Base-by-base conservation (phyloP, 2,888 invertebrate genomes). In the Luffia ferchaultella region DNA sequence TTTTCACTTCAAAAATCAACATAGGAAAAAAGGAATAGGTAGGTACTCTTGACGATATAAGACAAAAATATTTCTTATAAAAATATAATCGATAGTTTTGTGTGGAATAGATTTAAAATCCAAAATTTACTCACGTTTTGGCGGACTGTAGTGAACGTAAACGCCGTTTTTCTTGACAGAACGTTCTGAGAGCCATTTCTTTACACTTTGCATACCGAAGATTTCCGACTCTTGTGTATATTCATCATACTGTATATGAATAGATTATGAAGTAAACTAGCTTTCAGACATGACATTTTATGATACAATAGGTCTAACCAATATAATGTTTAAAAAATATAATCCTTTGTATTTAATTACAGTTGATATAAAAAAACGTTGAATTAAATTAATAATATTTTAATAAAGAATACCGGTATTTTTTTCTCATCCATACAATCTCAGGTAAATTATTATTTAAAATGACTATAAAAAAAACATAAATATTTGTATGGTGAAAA, bases 121-220 rank as follows among this genome's bases (percentile, higher is more conserved):
- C n/a, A n/a, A n/a, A 16, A 46, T 1, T 12, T 53, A 70, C 82
- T 84, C 76, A 89, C 90, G 72, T 83, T 85, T 86, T 2, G 89
- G 89, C 12, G 87, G 88, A 60, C 85, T 89, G 59, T 87, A 87
- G 67, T 89, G 88, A 5, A 89, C 79, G 63, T 86, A 89, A 5
- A 89, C 68, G 16, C 88, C 88, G 61, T 86, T 74, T 53, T 71
- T 74, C 64, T 67, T 76, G 1, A 55, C 58, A 48, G 59, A 62
- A 19, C 73, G 60, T n/a, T 76, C 71, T 2, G 62, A 60, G 7
- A 73, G 54, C 67, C 70, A 70, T 55, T 78, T 78, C 54, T 71
- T 77, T 18, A 71, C 65, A 48, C 72, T 68, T 54, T 78, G 76
- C 78, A 78, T 80, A 20, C 51, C 52, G n/a, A n/a, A n/a, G n/a